A percentile compares a stretch with the other conserved stretches of the same genome.
Conservation (phyloP, 2,113 vertebrate species). For the Talpa occidentalis region DNA sequence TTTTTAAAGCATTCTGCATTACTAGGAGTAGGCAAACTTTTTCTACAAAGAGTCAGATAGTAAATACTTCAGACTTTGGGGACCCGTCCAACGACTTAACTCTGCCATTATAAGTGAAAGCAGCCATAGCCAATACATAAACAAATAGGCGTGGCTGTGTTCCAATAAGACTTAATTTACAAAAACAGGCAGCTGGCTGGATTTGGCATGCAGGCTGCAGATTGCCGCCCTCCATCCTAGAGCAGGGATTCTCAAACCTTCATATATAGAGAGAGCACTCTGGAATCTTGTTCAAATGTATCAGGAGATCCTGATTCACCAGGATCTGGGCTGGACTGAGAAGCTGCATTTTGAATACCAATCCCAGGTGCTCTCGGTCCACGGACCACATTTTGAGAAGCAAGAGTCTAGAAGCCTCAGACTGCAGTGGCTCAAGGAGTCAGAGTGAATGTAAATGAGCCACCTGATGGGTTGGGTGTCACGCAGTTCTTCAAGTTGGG, state of each 20-base stretch:
- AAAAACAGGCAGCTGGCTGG: neutral
- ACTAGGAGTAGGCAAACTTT: neutral
- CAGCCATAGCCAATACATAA: neutral
- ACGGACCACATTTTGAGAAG: neutral
- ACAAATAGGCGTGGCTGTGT: neutral
- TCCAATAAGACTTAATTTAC: neutral
- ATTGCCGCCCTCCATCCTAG: neutral
- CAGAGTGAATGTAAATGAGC: neutral
- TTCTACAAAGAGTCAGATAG: neutral
- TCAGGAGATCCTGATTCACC: neutral
- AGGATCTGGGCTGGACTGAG: neutral
- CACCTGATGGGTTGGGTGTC: rapidly evolving
- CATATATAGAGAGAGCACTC: neutral
- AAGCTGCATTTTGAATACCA: neutral
- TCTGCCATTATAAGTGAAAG: neutral
- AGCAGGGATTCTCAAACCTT: neutral
- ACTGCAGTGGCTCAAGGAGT: neutral
- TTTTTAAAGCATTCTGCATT: conserved; percentile 37
- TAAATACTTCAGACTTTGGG: neutral
- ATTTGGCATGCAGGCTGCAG: neutral
- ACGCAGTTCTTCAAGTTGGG: neutral
- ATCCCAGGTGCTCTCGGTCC: neutral
- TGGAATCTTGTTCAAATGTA: neutral
- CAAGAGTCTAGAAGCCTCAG: neutral
- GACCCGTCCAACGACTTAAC: neutral